Percentiles rank a stretch among this genome's conserved stretches.
phyloP scores from a whole-genome alignment of 2,113 vertebrate species.

The Laticauda laticaudata region DNA sequence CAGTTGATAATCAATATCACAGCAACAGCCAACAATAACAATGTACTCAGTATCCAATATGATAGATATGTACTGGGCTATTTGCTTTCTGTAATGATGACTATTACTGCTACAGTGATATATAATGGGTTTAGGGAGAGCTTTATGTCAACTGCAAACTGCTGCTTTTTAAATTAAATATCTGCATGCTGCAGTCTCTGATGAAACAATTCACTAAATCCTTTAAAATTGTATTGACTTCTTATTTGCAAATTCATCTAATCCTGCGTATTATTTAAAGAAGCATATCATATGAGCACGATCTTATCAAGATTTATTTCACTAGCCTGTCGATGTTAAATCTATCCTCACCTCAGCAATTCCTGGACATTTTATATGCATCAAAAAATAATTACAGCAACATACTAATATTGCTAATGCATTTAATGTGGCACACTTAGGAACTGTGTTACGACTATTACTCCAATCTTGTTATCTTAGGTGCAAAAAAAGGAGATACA shows the following conservation, averaged over 20 bases:
- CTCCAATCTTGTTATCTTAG: conserved; percentile 76
- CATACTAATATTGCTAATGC: conserved; percentile 55
- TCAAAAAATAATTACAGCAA: conserved; percentile 65
- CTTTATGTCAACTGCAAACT: conserved; percentile 28
- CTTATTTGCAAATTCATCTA: conserved; percentile 50
- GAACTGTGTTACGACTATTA: conserved; percentile 77
- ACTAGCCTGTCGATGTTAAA: conserved; percentile 55
- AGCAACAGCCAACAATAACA: neutral
- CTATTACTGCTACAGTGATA: conserved; percentile 39
- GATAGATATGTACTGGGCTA: conserved; percentile 22
- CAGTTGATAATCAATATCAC: conserved; percentile 28
- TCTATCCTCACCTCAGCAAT: conserved; percentile 53
- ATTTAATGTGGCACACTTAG: conserved; percentile 44
- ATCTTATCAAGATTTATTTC: conserved; percentile 48
- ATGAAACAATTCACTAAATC: conserved; percentile 32
- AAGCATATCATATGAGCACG: conserved; percentile 31
- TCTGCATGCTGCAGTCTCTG: conserved; percentile 42
- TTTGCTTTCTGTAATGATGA: conserved; percentile 46
- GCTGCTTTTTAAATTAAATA: conserved; percentile 55
- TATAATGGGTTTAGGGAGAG: conserved; percentile 41
- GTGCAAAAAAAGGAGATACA: conserved; percentile 74
- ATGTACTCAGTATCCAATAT: neutral
- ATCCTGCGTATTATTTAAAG: conserved; percentile 29
- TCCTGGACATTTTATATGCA: conserved; percentile 56
- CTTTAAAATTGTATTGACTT: conserved; percentile 47